A percentile compares a stretch with the other conserved stretches of the same genome.
phyloP scores from a whole-genome alignment of 2,797 vertebrate genomes.

The Peromyscus attwateri region DNA sequence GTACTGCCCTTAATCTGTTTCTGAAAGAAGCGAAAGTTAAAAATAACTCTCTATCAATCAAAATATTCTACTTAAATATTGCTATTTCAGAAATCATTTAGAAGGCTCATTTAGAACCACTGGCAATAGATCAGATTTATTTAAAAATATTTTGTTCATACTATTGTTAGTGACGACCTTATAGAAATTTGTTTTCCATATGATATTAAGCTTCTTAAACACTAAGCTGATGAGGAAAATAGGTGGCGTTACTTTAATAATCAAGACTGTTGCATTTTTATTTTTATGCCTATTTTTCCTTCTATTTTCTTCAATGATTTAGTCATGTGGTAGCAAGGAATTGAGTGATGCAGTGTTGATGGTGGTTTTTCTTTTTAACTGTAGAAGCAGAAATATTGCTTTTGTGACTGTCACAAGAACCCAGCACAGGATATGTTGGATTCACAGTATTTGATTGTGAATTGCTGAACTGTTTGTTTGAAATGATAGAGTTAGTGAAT shows the following conservation, averaged over 20 bases:
- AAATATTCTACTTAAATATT: conserved; percentile 81
- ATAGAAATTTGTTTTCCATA: conserved; percentile 59
- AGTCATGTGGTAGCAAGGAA: conserved; percentile 32
- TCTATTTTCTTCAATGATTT: conserved; percentile 60
- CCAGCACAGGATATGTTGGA: conserved; percentile 18
- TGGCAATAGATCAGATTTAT: conserved; percentile 78
- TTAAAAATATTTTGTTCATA: conserved; percentile 71
- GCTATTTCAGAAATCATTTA: conserved; percentile 75
- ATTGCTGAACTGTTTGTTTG: not conserved
- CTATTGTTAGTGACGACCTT: conserved; percentile 68
- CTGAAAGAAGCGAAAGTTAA: conserved; percentile 81
- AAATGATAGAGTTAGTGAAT: conserved; percentile 79
- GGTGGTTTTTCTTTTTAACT: conserved; percentile 39
- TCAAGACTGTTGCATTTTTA: not conserved
- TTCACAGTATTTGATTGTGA: conserved; percentile 51
- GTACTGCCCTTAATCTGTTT: conserved; percentile 77
- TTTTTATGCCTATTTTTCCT: not conserved
- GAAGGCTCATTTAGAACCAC: conserved; percentile 40
- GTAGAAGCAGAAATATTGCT: conserved; percentile 61
- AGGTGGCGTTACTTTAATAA: not conserved
- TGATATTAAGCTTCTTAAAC: conserved; percentile 67
- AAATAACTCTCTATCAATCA: conserved; percentile 83
- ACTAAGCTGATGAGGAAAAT: not conserved
- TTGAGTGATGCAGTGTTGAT: conserved; percentile 18
- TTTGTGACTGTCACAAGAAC: conserved; percentile 46